A percentile compares a stretch with the other conserved stretches of the same genome.
These are phyloP conservation scores for Temnothorax unifasciatus DNA, from an alignment of 2,888 invertebrate genomes.

Conservation along the genomic window DNA sequence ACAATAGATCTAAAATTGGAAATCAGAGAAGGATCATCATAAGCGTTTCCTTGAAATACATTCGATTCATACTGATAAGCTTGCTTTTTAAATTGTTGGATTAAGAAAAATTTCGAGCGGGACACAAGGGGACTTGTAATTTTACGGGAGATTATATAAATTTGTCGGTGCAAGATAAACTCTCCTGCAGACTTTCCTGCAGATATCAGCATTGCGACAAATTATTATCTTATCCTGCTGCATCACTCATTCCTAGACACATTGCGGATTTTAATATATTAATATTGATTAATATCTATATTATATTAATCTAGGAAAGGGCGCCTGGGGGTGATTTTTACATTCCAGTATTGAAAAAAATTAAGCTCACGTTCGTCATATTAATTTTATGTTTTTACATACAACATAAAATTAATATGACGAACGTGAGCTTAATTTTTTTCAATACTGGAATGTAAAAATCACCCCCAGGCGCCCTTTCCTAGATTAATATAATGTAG, in stretches of 20 bases:
- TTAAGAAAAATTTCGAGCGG: background rate
- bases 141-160: background rate
- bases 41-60: background rate
- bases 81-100: constrained; percentile 5
- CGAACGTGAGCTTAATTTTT: too few species aligned
- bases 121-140: background rate
- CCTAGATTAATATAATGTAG: too few species aligned
- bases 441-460: too few species aligned
- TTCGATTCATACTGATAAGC: background rate
- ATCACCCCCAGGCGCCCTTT: too few species aligned
- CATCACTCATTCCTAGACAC: background rate
- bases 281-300: background rate
- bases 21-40: background rate
- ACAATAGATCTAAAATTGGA: background rate
- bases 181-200: background rate
- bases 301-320: too few species aligned
- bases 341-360: too few species aligned
- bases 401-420: too few species aligned
- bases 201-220: background rate
- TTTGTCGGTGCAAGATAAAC: background rate
- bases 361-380: too few species aligned
- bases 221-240: background rate
- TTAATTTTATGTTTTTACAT: too few species aligned
- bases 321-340: too few species aligned
- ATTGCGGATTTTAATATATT: background rate